Conservation (phyloP, 2,888 invertebrate genomes). For the Watsonalla cultraria region DNA sequence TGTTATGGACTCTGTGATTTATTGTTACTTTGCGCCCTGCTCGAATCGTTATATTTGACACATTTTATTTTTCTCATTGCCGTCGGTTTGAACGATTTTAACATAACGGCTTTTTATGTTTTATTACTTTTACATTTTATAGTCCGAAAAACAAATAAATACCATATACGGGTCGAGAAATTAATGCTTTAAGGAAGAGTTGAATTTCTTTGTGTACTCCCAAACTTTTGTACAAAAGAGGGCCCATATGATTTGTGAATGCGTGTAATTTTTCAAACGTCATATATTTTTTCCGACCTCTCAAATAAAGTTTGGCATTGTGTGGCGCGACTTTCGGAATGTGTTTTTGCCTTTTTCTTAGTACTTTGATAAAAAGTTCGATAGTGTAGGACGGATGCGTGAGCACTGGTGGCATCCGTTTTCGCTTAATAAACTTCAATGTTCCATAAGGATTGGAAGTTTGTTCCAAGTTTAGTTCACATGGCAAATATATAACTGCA, state of each 20-base stretch:
- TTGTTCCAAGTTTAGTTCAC: slow-evolving; percentile 21
- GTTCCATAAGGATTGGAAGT: slow-evolving; percentile 35
- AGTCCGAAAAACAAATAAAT: slow-evolving; percentile 27
- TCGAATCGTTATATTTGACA: slow-evolving; percentile 38
- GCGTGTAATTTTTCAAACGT: slow-evolving; percentile 78
- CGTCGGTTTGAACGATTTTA: slow-evolving; percentile 16
- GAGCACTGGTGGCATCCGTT: slow-evolving; percentile 45
- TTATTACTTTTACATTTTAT: slow-evolving; percentile 12
- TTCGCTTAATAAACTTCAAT: slow-evolving; percentile 44
- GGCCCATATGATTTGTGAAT: slow-evolving; percentile 75
- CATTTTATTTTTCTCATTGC: slow-evolving; percentile 22
- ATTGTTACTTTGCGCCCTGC: slow-evolving; percentile 41
- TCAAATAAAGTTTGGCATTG: slow-evolving; percentile 71
- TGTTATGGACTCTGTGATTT: slow-evolving; percentile 60
- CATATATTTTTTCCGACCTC: slow-evolving; percentile 71
- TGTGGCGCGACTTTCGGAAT: slow-evolving; percentile 64
- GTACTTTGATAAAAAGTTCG: slow-evolving; percentile 58
- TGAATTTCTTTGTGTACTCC: slow-evolving; percentile 62
- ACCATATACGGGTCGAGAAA: slow-evolving; percentile 43
- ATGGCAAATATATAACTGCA: slow-evolving; percentile 21
- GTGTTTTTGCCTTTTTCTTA: slow-evolving; percentile 54
- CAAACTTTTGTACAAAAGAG: slow-evolving; percentile 70
- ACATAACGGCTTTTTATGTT: no score
- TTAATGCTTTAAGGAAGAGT: slow-evolving; percentile 63
- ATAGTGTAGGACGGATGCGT: slow-evolving; percentile 48